phyloP scores from a whole-genome alignment of 1,140 invertebrate genomes.

The Hydropsyche tenuis region DNA sequence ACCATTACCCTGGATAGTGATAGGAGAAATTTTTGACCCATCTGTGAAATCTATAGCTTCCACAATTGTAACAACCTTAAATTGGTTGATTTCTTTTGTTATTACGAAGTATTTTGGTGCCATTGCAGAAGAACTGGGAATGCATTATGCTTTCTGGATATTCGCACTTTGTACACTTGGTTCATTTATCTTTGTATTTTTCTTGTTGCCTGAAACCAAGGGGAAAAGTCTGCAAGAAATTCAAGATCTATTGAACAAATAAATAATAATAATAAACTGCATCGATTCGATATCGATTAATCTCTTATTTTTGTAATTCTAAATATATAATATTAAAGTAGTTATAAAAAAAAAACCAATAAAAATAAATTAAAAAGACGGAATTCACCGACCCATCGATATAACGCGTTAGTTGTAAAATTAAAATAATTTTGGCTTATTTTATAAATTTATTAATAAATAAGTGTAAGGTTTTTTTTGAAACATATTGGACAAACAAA shows the following conservation, averaged over 20 bases:
- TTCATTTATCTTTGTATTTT: slow-evolving; percentile 66
- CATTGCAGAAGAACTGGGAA: slow-evolving; percentile 67
- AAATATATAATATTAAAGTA: too few species aligned
- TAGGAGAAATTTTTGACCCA: slow-evolving; percentile 82
- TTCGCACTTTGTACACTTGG: slow-evolving; percentile 74
- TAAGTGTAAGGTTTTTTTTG: too few species aligned
- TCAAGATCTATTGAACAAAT: slow-evolving; percentile 69
- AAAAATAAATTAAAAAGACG: too few species aligned
- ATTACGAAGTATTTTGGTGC: slow-evolving; percentile 77
- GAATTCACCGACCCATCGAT: too few species aligned
- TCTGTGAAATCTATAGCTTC: slow-evolving; percentile 78
- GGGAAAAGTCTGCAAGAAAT: slow-evolving; percentile 80
- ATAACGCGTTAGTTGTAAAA: too few species aligned
- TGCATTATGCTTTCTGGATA: slow-evolving; percentile 77
- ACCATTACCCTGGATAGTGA: slow-evolving; percentile 83
- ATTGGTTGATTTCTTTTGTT: slow-evolving; percentile 81
- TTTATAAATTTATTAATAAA: too few species aligned
- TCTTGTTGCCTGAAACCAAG: slow-evolving; percentile 83
- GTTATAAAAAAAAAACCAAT: too few species aligned
- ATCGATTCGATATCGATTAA: too few species aligned
- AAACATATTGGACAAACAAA: too few species aligned
- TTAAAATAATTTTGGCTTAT: too few species aligned
- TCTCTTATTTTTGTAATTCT: too few species aligned
- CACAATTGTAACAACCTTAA: slow-evolving; percentile 74
- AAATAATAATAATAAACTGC: too few species aligned